Base-by-base conservation (phyloP, 2,888 invertebrate species). In the Drosophila leonis region DNA sequence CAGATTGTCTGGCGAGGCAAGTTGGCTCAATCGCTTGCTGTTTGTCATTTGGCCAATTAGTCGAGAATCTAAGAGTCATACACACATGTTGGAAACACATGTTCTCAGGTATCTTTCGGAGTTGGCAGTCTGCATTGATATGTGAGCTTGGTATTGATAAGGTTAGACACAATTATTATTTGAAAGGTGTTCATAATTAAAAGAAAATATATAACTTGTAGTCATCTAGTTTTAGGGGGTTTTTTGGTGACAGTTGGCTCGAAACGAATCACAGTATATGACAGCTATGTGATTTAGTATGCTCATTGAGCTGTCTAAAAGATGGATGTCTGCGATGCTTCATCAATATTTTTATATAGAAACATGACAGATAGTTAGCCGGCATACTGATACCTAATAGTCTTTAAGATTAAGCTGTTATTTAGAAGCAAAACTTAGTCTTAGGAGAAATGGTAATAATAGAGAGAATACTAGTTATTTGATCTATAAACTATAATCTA, bases 1-100 rank as follows among this genome's bases (percentile, higher is more conserved):
- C 83, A 80, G 65, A 68, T 68, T 86, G 83, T 86, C 88, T 83
- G 77, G 62, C 46, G 35, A 41, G 61, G 39, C 46, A 12, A 39
- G 44, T 54, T 62, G 35, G 69, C 59, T 48, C 37, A 37, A n/a
- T 48, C 48, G 51, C 42, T 8, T 10, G n/a, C 15, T 29, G 60
- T 59, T 78, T 69, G 75, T 78, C 75, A 69, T 65, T 44, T 65
- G 75, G 61, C 62, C 75, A 75, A 79, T 76, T 79, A 69, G 75
- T 51, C 63, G 55, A 56, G 46, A 13, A 18, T 18, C 60, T 15
- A 33, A 56, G 55, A 29, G 33, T 42, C 62, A 42, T 37, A 46
- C 46, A n/a, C 46, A 46, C 27, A 9, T 15, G 1, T 27, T 2
- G 48, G 18, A 2, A 31, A 49, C 29, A 49, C 48, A 18, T 49